phyloP scores from a whole-genome alignment of 2,797 vertebrate genomes.

The Lutjanus campechanus region DNA sequence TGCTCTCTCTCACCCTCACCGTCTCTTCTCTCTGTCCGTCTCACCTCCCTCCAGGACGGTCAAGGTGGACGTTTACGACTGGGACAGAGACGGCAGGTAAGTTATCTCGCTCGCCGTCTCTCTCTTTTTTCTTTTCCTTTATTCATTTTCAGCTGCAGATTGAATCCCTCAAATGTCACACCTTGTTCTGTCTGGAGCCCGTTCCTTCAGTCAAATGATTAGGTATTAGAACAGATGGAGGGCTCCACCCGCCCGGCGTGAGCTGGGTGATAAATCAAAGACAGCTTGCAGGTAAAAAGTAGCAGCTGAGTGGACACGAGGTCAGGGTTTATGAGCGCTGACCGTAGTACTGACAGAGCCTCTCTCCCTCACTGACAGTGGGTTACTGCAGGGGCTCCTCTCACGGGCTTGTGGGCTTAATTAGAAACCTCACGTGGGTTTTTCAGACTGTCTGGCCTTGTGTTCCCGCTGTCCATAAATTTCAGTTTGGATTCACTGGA shows the following conservation, averaged over 20 bases:
- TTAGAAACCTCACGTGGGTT: not conserved
- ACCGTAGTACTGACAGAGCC: not conserved
- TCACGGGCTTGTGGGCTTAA: conserved; percentile 8
- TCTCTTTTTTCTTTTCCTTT: not conserved
- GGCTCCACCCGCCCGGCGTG: conserved; percentile 2
- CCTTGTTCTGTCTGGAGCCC: conserved; percentile 15
- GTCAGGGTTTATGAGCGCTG: conserved; percentile 12
- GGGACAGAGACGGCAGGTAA: conserved; percentile 88
- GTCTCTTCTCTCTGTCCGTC: not conserved
- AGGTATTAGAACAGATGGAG: conserved; percentile 7
- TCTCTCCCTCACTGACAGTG: conserved; percentile 5
- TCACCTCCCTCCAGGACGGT: conserved; percentile 85
- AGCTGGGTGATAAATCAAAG: conserved; percentile 33
- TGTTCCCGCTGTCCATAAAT: conserved; percentile 11
- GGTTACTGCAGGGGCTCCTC: not conserved
- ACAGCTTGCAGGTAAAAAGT: conserved; percentile 11
- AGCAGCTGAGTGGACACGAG: conserved; percentile 29
- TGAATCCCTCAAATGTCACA: conserved; percentile 45
- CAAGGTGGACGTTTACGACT: conserved; percentile 93
- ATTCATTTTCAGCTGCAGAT: conserved; percentile 41
- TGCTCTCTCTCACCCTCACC: not conserved
- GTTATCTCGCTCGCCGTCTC: not conserved
- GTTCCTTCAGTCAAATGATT: conserved; percentile 3
- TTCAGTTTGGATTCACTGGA: not conserved
- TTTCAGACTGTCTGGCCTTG: not conserved